Conservation (phyloP, 2,113 vertebrate species). For the Thryonomys swinderianus region DNA sequence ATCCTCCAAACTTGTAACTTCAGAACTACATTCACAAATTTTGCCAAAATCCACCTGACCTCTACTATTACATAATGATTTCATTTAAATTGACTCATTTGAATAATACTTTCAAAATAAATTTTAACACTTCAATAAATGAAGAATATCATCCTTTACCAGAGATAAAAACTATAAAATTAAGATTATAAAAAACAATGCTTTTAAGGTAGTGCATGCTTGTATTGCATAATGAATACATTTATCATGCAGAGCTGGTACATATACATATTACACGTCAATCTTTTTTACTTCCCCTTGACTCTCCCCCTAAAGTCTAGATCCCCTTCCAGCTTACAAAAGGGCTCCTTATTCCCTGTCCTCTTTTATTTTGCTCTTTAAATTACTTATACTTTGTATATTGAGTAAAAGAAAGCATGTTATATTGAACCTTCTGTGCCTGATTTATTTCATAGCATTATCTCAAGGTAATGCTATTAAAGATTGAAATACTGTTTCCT, state of each 20-base stretch:
- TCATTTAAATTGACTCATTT: background rate
- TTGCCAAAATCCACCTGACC: background rate
- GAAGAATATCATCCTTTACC: background rate
- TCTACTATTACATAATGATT: background rate
- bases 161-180: background rate
- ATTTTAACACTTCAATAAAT: background rate
- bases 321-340: background rate
- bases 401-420: background rate
- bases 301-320: background rate
- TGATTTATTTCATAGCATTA: background rate
- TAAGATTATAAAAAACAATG: background rate
- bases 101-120: slow-evolving; percentile 6
- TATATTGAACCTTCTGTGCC: background rate
- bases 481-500: background rate
- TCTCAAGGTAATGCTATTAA: background rate
- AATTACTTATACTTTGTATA: background rate
- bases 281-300: background rate
- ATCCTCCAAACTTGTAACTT: background rate
- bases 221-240: background rate
- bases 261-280: background rate
- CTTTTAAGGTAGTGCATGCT: background rate
- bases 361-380: background rate
- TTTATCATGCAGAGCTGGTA: background rate
- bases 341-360: background rate
- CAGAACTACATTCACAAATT: background rate